Conservation (phyloP, 1,140 invertebrate genomes). For the Lanistes nyassanus region DNA sequence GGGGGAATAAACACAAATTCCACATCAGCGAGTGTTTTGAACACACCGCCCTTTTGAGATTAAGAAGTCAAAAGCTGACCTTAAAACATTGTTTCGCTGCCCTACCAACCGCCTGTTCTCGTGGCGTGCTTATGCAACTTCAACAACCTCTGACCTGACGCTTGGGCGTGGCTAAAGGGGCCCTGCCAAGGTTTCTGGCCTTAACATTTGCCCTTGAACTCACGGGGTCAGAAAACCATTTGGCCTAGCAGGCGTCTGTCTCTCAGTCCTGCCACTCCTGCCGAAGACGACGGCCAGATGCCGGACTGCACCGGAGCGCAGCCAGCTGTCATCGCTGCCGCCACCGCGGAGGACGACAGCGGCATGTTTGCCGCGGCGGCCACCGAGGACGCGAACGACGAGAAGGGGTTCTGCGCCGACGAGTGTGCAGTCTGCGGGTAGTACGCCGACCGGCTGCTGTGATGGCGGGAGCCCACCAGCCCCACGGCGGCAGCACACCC, state of each 20-base stretch:
- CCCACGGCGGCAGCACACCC: neutral
- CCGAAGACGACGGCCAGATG: slow-evolving; percentile 14
- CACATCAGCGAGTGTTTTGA: too few relatives aligned
- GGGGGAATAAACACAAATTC: too few relatives aligned
- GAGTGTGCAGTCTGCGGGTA: neutral
- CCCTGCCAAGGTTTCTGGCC: too few relatives aligned
- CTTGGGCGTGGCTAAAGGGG: too few relatives aligned
- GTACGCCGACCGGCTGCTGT: neutral
- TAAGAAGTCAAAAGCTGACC: too few relatives aligned
- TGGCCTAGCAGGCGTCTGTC: slow-evolving; percentile 13
- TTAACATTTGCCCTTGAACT: too few relatives aligned
- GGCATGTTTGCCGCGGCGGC: neutral
- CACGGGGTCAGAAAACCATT: neutral
- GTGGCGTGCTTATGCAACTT: too few relatives aligned
- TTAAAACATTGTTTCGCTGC: too few relatives aligned
- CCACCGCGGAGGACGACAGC: slow-evolving; percentile 4
- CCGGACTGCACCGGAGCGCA: slow-evolving; percentile 4
- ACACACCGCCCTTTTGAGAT: too few relatives aligned
- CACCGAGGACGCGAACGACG: neutral
- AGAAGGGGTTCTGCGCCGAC: neutral
- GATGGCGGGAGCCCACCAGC: neutral
- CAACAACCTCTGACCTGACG: too few relatives aligned
- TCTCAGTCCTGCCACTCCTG: neutral
- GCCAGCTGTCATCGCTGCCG: neutral
- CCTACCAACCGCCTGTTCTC: too few relatives aligned